Percentiles rank a stretch among this genome's conserved stretches.
phyloP scores from a whole-genome alignment of 2,797 vertebrate genomes.

The Aulostomus chinensis region DNA sequence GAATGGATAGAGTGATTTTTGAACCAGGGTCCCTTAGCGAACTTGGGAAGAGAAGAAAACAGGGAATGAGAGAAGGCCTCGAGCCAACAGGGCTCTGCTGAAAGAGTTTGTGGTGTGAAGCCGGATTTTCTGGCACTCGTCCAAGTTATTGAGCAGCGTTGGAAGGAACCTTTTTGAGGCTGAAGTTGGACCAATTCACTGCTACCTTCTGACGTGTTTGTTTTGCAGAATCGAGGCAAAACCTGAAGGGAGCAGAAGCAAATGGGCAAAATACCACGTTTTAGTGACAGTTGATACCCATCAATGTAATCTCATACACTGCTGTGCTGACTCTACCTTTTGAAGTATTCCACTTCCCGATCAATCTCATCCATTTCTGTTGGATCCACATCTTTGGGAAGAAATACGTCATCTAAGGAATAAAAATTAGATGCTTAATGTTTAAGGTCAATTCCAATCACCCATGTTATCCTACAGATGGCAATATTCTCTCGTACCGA shows the following conservation, averaged over 20 bases:
- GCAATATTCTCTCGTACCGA: conserved; percentile 77
- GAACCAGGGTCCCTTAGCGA: conserved; percentile 75
- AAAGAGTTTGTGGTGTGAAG: conserved; percentile 70
- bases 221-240: conserved; percentile 98
- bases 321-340: conserved; percentile 80
- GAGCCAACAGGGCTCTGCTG: conserved; percentile 64
- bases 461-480: background rate
- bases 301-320: background rate
- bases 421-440: conserved; percentile 9
- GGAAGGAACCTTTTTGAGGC: conserved; percentile 96
- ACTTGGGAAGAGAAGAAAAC: conserved; percentile 65
- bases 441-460: background rate
- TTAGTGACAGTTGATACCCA: background rate
- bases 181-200: conserved; percentile 99
- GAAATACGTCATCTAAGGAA: conserved; percentile 95
- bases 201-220: conserved; percentile 98
- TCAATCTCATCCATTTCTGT: conserved; percentile 98
- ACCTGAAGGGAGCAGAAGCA: conserved; percentile 76
- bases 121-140: conserved; percentile 51
- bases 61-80: conserved; percentile 76
- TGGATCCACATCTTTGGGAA: conserved; percentile 95
- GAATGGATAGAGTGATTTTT: conserved; percentile 62
- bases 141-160: conserved; percentile 91
- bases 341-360: conserved; percentile 98
- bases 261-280: conserved; percentile 9